Base-by-base conservation (phyloP, 1,140 invertebrate genomes). In the Drosophila chauvacae region DNA sequence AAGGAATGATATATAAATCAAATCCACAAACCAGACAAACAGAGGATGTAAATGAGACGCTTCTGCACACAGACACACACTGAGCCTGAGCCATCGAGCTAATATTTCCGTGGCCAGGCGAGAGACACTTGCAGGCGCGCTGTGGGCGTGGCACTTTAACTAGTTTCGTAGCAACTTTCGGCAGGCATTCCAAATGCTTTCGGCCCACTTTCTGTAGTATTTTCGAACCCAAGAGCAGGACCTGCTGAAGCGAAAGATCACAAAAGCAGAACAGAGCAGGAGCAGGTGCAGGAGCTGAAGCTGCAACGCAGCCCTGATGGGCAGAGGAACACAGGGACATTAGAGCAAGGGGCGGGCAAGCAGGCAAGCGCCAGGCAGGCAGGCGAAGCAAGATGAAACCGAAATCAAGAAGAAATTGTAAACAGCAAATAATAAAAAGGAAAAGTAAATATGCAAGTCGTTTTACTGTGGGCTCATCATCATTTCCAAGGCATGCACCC, bases 111-210 rank as follows among this genome's bases (percentile, higher is more conserved):
- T 80, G 80, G 80, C 84, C 61, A 80, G 68, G 83, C 83, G 86
- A 77, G 82, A 77, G 78, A 55, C 56, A 69, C 50, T 74, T 72
- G 51, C 73, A 53, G 73, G 26, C 58, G 26, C 58, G 14, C 71
- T 60, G 65, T 70, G 69, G 65, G 45, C 39, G 37, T 60, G 68
- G 37, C 58, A 64, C 47, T 47, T 72, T 64, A 77, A 77, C 57
- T 73, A 73, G 55, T 51, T 80, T 80, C 74, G 44, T 84, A 81
- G 65, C 78, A 77, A 73, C 41, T 65, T 87, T 81, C 75, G 75
- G 84, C 81, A 71, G 80, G 81, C 84, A 88, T 88, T 88, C 83
- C 48, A 90, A 88, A 88, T 88, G 85, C 70, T 84, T 70, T 90
- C 62, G 50, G 73, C 81, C 77, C 72, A 84, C 77, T 90, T 88